These are phyloP conservation scores for Antigone vipio DNA, from an alignment of 2,113 vertebrate genomes.

Conservation along the genomic window DNA sequence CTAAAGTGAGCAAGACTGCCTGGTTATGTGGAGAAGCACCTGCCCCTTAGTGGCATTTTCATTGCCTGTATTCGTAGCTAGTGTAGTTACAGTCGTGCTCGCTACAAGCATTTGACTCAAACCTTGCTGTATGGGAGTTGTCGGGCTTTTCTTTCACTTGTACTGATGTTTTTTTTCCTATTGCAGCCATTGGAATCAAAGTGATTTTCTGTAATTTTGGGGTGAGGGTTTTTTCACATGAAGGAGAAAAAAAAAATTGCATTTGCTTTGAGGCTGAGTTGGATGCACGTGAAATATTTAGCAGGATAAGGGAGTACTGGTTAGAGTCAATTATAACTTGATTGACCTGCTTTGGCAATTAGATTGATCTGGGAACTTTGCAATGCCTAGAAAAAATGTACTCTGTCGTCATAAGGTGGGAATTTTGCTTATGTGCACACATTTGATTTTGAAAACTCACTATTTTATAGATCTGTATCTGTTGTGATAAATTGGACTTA, in stretches of 20 bases:
- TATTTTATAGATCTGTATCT: background rate
- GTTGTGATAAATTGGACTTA: background rate
- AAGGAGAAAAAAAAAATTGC: background rate
- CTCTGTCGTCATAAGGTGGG: background rate
- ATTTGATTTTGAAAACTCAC: background rate
- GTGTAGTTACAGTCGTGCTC: rapidly evolving
- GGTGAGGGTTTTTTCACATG: background rate
- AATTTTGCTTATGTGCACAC: background rate
- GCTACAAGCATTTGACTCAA: background rate
- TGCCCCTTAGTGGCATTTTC: background rate
- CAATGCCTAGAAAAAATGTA: background rate
- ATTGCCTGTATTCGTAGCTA: background rate
- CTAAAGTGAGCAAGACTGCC: background rate
- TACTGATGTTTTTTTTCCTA: background rate
- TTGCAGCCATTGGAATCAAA: background rate
- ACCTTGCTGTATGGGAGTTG: background rate
- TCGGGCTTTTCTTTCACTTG: background rate
- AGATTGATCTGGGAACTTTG: background rate
- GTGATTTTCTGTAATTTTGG: background rate
- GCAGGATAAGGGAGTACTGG: background rate
- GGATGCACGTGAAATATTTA: background rate
- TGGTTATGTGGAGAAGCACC: background rate
- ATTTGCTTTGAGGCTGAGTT: background rate
- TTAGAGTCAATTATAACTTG: slow-evolving; percentile 18
- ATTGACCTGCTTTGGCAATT: slow-evolving; percentile 2